A percentile compares a stretch with the other conserved stretches of the same genome.
phyloP scores from a whole-genome alignment of 2,888 invertebrate species.

The Eutolmus rufibarbis region DNA sequence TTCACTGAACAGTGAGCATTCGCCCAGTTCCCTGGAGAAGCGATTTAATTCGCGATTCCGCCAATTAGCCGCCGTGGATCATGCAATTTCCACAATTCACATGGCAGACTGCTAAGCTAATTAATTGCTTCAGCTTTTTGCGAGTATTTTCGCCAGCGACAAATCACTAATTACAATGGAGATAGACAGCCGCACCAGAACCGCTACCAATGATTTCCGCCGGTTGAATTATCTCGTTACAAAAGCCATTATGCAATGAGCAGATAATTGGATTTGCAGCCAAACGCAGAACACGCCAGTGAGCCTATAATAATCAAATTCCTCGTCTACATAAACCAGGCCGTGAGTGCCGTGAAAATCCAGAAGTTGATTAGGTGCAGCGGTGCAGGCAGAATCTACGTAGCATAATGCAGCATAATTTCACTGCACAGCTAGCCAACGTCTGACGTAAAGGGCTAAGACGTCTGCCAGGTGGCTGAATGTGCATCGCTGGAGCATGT shows the following conservation, averaged over 20 bases:
- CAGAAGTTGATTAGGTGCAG: background rate
- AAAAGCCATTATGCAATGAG: slow-evolving; percentile 23
- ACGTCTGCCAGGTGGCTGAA: background rate
- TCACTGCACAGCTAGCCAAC: background rate
- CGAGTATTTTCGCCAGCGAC: background rate
- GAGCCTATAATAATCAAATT: slow-evolving; percentile 3
- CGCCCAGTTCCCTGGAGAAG: slow-evolving; percentile 12
- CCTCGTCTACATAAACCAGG: background rate
- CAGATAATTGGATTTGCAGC: slow-evolving; percentile 30
- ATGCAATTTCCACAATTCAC: background rate
- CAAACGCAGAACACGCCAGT: background rate
- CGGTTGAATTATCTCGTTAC: slow-evolving; percentile 23
- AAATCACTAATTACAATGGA: slow-evolving; percentile 5
- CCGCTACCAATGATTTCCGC: background rate
- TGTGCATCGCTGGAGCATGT: background rate
- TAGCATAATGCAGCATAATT: background rate
- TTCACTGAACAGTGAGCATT: background rate
- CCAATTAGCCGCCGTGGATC: background rate
- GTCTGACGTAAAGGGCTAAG: background rate
- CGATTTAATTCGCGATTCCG: background rate
- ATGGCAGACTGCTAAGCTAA: background rate
- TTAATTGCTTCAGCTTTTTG: background rate
- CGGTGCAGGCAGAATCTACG: background rate
- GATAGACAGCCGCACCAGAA: background rate
- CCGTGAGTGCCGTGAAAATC: background rate